Base-by-base conservation (phyloP, 1,140 invertebrate species). In the Hyphantria cunea region DNA sequence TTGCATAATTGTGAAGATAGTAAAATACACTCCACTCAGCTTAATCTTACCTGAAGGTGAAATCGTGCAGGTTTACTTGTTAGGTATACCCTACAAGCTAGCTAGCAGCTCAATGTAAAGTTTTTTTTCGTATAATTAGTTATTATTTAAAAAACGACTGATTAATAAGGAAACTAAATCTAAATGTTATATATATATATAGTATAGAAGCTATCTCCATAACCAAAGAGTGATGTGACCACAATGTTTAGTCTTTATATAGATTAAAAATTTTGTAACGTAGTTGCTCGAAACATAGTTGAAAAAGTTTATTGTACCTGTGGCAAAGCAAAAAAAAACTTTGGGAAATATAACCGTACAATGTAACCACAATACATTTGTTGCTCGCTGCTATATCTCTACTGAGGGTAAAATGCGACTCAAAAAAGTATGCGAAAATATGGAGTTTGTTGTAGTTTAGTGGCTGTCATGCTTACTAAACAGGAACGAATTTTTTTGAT, bases 401-500 rank as follows among this genome's bases (percentile, higher is more conserved):
- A 25, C 11, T 31, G 47, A 52, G 51, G 53, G 62, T 55, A 25
- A 47, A 58, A 51, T 51, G n/a, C 32, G 17, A 25, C 56, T 25
- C n/a, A n/a, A 25, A n/a, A 10, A 39, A 17, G 14, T 47, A 45
- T n/a, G 11, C 45, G 33, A 54, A 54, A 59, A 53, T 45, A 14
- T 9, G 13, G 3, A 13, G 31, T 53, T 42, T 7, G 14, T 34
- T 41, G 33, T 62, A 53, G 41, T 41, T 51, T 49, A 17, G 39
- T 55, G 32, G 41, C 34, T 31, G 59, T 58, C 59, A 68, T 33
- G 54, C 53, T 49, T 48, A 59, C 49, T 63, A 63, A 62, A 42
- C 17, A 41, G 17, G 33, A 62, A 62, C 13, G 39, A 39, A 55
- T 17, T 45, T 42, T 14, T 56, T 39, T 33, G 10, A 32, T 66